A percentile compares a stretch with the other conserved stretches of the same genome.
Conservation (phyloP, 2,113 vertebrate species). For the Proterorhinus semilunaris region DNA sequence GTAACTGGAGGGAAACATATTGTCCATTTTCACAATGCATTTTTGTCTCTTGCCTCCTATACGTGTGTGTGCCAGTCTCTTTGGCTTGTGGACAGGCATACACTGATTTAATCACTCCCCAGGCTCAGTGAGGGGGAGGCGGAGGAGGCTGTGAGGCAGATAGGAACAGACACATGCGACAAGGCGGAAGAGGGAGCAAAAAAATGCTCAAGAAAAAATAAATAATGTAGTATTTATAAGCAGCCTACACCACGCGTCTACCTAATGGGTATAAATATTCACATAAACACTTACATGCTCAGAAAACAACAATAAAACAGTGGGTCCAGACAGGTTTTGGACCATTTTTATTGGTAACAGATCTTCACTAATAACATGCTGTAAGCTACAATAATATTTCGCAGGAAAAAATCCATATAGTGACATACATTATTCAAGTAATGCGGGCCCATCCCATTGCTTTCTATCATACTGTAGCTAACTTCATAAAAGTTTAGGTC, state of each 20-base stretch:
- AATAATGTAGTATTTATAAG: slow-evolving; percentile 51
- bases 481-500: no score
- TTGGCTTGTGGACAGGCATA: slow-evolving; percentile 69
- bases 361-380: no score
- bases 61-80: slow-evolving; percentile 55
- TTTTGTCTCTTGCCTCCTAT: slow-evolving; percentile 10
- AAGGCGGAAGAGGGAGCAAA: slow-evolving; percentile 70
- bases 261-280: slow-evolving; percentile 15
- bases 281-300: neutral
- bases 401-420: no score
- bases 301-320: neutral
- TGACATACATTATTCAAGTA: no score
- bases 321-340: no score
- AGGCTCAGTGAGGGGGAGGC: slow-evolving; percentile 65
- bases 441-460: no score
- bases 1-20: neutral
- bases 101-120: slow-evolving; percentile 75
- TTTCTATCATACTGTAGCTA: no score
- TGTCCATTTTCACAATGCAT: neutral
- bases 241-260: slow-evolving; percentile 31
- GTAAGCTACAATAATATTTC: no score
- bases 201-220: slow-evolving; percentile 58
- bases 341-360: no score
- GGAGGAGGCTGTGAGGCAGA: slow-evolving; percentile 72
- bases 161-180: slow-evolving; percentile 76